Conservation (phyloP, 2,113 vertebrate species). For the Melanerpes aurifrons region DNA sequence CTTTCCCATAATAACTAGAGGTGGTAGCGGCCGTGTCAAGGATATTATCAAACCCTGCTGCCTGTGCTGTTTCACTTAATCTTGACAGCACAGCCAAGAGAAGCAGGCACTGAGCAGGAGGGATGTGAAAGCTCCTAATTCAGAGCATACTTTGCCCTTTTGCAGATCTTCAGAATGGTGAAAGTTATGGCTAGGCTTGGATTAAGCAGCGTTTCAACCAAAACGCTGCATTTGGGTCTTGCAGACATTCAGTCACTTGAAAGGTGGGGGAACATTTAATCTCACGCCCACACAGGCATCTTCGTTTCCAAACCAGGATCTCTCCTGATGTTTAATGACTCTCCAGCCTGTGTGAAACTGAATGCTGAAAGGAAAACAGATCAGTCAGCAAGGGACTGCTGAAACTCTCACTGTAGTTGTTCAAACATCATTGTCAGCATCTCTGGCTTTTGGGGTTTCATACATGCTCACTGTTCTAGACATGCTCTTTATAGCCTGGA, state of each 20-base stretch:
- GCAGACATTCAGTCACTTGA: conserved; percentile 42
- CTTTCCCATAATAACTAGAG: conserved; percentile 20
- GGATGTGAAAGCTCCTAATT: conserved; percentile 24
- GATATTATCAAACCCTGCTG: conserved; percentile 30
- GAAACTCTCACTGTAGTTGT: not conserved
- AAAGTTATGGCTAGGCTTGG: conserved; percentile 16
- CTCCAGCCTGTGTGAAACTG: conserved; percentile 41
- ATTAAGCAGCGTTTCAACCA: conserved; percentile 32
- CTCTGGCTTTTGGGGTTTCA: conserved; percentile 8
- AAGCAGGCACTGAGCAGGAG: conserved; percentile 22
- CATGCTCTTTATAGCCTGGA: not conserved
- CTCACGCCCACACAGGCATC: conserved; percentile 42
- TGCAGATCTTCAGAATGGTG: conserved; percentile 1
- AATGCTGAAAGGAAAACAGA: conserved; percentile 48
- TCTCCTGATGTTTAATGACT: conserved; percentile 45
- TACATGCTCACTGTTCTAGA: not conserved
- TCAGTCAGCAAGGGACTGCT: conserved; percentile 43
- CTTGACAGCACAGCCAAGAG: conserved; percentile 12
- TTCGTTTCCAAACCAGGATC: conserved; percentile 42
- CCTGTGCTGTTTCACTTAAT: conserved; percentile 45
- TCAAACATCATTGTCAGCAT: conserved; percentile 22
- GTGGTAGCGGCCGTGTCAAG: conserved; percentile 15
- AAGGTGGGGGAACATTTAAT: conserved; percentile 35
- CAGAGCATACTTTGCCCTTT: conserved; percentile 23
- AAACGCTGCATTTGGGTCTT: conserved; percentile 42